Evolutionary conservation across 2,888 invertebrate genomes (phyloP).

Genomic region (Linnaemya tessellans): DNA sequence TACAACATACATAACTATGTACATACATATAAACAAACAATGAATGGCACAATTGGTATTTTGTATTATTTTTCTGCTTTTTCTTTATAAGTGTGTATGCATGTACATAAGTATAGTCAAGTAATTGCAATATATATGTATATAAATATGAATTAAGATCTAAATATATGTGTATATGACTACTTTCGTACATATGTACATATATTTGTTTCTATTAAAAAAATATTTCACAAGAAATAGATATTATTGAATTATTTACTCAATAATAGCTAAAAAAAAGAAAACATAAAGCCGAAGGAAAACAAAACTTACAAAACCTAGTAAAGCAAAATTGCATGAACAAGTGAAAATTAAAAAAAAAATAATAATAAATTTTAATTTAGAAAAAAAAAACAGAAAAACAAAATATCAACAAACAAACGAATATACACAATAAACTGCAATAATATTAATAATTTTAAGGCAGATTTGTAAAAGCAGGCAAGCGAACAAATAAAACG

Average conservation of each 20-base stretch:
- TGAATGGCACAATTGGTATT: constrained; percentile 58
- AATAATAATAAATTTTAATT: background rate
- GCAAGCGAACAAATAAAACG: constrained; percentile 14
- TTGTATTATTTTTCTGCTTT: constrained; percentile 39
- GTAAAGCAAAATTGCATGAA: constrained; percentile 27
- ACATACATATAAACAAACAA: constrained; percentile 15
- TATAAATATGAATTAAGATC: too few species aligned
- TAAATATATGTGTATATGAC: too few species aligned
- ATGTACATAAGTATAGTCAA: background rate
- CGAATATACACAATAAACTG: constrained; percentile 8
- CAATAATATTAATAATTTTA: constrained; percentile 55
- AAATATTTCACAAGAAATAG: background rate
- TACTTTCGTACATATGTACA: too few species aligned
- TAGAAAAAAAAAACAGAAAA: constrained; percentile 13
- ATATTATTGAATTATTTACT: constrained; percentile 17
- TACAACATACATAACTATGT: background rate
- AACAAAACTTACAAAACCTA: constrained; percentile 15
- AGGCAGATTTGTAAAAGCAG: constrained; percentile 44
- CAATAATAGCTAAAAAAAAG: constrained; percentile 6
- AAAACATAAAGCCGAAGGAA: constrained; percentile 46
- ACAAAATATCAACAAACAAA: background rate
- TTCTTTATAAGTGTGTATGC: constrained; percentile 16
- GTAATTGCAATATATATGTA: background rate
- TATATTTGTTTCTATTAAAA: background rate
- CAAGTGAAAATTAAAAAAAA: constrained; percentile 44